phyloP scores from a whole-genome alignment of 2,797 vertebrate species.

The Pampus argenteus region DNA sequence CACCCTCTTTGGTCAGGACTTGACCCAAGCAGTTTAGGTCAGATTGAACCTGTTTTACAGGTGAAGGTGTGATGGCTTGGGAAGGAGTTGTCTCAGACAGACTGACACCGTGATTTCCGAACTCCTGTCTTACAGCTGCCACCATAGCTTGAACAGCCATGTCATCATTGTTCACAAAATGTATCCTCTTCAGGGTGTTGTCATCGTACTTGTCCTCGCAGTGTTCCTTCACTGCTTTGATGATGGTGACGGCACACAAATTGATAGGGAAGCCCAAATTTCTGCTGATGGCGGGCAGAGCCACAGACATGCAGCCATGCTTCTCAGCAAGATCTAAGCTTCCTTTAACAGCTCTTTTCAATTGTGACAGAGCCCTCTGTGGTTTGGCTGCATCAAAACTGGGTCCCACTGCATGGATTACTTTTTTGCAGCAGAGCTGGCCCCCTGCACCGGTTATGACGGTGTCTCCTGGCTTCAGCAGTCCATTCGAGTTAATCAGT shows the following conservation, averaged over 20 bases:
- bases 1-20: conserved; percentile 83
- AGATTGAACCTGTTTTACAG: background rate
- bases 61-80: background rate
- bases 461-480: conserved; percentile 66
- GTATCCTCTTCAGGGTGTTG: conserved; percentile 79
- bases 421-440: conserved; percentile 79
- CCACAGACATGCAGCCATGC: conserved; percentile 79
- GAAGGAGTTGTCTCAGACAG: background rate
- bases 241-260: conserved; percentile 79
- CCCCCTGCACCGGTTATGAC: conserved; percentile 82
- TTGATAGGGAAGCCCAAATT: conserved; percentile 81
- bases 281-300: conserved; percentile 88
- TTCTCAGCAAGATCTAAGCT: conserved; percentile 82
- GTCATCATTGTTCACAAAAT: conserved; percentile 83
- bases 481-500: conserved; percentile 53
- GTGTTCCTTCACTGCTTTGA: conserved; percentile 82
- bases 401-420: conserved; percentile 90
- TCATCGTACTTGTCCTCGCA: conserved; percentile 58
- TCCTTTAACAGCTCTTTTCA: conserved; percentile 80
- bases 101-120: conserved; percentile 55
- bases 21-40: conserved; percentile 29
- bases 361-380: background rate
- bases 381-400: conserved; percentile 59
- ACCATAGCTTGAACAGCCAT: conserved; percentile 70
- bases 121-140: conserved; percentile 68